These are phyloP conservation scores for Caerostris darwini DNA, from an alignment of 1,140 invertebrate species.

Conservation along the genomic window DNA sequence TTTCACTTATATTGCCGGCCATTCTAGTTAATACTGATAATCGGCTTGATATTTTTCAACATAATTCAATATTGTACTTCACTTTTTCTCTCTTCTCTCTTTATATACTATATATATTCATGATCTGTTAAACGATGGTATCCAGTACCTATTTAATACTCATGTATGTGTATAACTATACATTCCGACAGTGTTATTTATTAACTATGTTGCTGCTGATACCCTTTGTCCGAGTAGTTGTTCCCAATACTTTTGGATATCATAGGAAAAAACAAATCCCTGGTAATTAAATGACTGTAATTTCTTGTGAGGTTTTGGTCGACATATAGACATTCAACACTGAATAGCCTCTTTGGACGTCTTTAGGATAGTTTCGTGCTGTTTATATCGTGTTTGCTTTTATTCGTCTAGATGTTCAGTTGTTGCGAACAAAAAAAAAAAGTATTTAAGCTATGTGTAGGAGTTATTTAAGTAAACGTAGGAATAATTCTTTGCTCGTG, in stretches of 20 bases:
- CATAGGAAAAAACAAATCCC: constrained; percentile 20
- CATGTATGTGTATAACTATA: constrained; percentile 73
- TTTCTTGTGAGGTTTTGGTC: constrained; percentile 73
- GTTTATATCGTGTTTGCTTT: constrained; percentile 76
- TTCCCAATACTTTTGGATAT: constrained; percentile 66
- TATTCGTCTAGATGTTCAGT: constrained; percentile 75
- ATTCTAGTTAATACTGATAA: constrained; percentile 77
- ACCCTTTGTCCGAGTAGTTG: constrained; percentile 38
- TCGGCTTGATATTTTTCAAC: constrained; percentile 77
- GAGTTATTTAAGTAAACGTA: constrained; percentile 61
- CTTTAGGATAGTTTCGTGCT: constrained; percentile 75
- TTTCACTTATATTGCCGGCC: constrained; percentile 78
- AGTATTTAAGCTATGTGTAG: constrained; percentile 68
- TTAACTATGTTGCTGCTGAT: constrained; percentile 72
- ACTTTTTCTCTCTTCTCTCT: constrained; percentile 73
- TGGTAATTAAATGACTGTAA: constrained; percentile 28
- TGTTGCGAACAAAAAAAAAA: constrained; percentile 48
- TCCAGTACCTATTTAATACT: constrained; percentile 63
- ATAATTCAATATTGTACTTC: constrained; percentile 75
- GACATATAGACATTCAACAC: constrained; percentile 69
- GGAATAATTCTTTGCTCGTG: constrained; percentile 67
- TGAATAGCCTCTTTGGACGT: constrained; percentile 74
- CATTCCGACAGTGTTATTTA: constrained; percentile 74
- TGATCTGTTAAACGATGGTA: constrained; percentile 57
- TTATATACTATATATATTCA: constrained; percentile 73